These are phyloP conservation scores for Sarcophaga rosellei DNA, from an alignment of 2,888 invertebrate species.

Conservation along the genomic window DNA sequence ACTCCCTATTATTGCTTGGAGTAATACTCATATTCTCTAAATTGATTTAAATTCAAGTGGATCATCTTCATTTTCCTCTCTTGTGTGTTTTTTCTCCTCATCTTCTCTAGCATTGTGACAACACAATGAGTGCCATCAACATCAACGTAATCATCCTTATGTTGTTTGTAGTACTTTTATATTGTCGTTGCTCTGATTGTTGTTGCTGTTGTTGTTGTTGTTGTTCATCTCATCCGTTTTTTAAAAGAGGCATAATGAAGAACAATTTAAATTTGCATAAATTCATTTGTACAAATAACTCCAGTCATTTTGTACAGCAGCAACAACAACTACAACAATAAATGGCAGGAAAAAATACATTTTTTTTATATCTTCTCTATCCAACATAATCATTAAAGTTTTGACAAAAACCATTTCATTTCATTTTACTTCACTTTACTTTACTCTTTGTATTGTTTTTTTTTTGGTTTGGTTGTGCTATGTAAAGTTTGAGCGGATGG, in stretches of 20 bases:
- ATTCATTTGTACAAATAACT: constrained; percentile 41
- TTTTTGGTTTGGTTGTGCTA: not conserved
- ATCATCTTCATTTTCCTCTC: constrained; percentile 3
- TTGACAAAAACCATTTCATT: constrained; percentile 40
- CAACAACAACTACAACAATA: not conserved
- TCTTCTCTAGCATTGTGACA: constrained; percentile 51
- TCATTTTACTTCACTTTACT: not conserved
- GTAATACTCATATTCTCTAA: constrained; percentile 62
- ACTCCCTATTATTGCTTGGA: constrained; percentile 35
- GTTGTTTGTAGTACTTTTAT: constrained; percentile 52
- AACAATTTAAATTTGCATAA: constrained; percentile 69
- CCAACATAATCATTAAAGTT: constrained; percentile 35
- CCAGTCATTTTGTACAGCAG: not conserved
- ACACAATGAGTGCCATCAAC: constrained; percentile 65
- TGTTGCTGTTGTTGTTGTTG: constrained; percentile 39
- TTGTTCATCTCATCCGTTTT: constrained; percentile 46
- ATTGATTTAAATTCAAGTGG: constrained; percentile 69
- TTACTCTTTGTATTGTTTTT: not conserved
- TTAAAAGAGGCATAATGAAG: constrained; percentile 65
- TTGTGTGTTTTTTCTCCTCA: not conserved
- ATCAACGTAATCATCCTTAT: constrained; percentile 61
- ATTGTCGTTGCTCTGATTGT: not conserved
- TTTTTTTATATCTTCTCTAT: constrained; percentile 24
- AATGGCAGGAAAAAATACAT: not conserved
- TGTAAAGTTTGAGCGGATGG: no score